Evolutionary conservation across 2,113 vertebrate species (phyloP), one percentile per base, ranked within the genome.

Genomic region (Aegithalos caudatus): DNA sequence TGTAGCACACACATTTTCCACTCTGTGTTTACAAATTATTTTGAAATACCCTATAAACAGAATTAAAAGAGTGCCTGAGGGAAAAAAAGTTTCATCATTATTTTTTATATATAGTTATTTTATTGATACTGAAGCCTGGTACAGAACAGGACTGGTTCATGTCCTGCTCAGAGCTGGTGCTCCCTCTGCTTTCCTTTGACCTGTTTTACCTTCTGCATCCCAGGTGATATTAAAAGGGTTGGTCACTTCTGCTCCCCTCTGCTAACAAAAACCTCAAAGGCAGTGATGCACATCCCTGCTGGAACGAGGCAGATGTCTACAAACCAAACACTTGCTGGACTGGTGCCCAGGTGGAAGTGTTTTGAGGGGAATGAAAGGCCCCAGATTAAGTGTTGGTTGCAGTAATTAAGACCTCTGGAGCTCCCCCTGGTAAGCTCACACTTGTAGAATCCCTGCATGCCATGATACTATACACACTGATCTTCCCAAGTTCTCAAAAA

Each of bases 161-260:
- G 31, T 60, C 38, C 31, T 0, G 0, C 42, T 47, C 2, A 1
- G 45, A 83, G 31, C 64, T 23, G 3, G 2, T 45, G 54, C 29
- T 78, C 12, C 7, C 7, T 28, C 25, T 72, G 25, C 51, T 74
- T 25, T 71, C 33, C 37, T 64, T 54, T 67, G 31, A 58, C 74
- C 66, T 17, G 1, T 47, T 94, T 67, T 81, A 57, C 38, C 14
- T 78, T 37, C n/a, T 1, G 1, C 0, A 0, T 70, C 48, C n/a
- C 58, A 19, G 38, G 35, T 71, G 66, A 65, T 50, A 9, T n/a
- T 47, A 40, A 42, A 86, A 47, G 29, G 11, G 7, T 20, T 62
- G 25, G 70, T 31, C 57, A 64, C 74, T 80, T 79, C 53, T 79
- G 57, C 70, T 88, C 20, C 45, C 13, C 9, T 80, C 45, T 2